phyloP scores from a whole-genome alignment of 2,888 invertebrate genomes.

The Mesoligia furuncula region DNA sequence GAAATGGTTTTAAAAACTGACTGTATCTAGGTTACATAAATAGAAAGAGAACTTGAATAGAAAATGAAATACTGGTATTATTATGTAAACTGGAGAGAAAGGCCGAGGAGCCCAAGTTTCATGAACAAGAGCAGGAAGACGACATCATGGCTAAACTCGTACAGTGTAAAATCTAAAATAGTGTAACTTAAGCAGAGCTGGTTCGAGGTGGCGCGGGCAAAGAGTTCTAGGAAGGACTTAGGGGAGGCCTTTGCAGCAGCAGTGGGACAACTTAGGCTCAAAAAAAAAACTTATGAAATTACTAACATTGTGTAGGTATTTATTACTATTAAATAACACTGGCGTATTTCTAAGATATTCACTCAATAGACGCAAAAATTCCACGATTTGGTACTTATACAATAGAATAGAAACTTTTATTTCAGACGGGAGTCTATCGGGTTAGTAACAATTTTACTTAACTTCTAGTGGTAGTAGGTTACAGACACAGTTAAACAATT shows the following conservation, averaged over 20 bases:
- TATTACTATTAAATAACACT: not conserved
- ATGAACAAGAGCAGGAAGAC: not conserved
- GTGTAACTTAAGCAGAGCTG: not conserved
- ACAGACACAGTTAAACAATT: too few species aligned
- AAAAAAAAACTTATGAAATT: not conserved
- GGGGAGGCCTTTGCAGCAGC: too few species aligned
- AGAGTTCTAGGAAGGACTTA: too few species aligned
- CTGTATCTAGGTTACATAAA: not conserved
- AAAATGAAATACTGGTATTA: not conserved
- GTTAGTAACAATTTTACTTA: too few species aligned
- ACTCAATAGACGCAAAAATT: not conserved
- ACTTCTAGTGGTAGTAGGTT: too few species aligned
- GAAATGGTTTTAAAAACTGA: constrained; percentile 1
- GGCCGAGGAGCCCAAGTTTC: not conserved
- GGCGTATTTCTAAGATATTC: constrained; percentile 7
- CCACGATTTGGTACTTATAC: not conserved
- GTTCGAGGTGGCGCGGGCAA: not conserved
- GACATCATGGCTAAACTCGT: too few species aligned
- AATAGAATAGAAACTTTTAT: too few species aligned
- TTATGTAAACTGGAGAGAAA: not conserved
- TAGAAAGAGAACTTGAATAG: not conserved
- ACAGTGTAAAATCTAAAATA: not conserved
- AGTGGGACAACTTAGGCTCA: too few species aligned
- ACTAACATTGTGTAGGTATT: not conserved
- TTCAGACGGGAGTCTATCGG: too few species aligned